Evolutionary conservation across 1,140 invertebrate genomes (phyloP), one percentile per base, ranked within the genome.

Genomic region (Saccostrea glomerata): DNA sequence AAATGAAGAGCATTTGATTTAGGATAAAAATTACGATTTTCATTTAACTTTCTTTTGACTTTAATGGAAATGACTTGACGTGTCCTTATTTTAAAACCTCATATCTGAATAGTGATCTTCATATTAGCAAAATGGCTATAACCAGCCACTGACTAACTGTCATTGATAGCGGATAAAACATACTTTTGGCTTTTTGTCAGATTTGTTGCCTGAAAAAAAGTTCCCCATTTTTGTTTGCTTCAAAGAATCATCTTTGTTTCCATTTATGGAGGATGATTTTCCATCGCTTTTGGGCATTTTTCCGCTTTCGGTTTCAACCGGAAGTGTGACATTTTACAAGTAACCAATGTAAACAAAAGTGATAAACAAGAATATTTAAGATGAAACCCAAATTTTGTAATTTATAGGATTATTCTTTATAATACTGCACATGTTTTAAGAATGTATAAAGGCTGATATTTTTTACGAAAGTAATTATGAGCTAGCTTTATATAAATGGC

Each of bases 181-280:
- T 84, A 56, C 77, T 2, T 47, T 82, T 0, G 56, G 63, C 84
- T 66, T 83, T 58, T 87, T 87, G 47, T 47, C 85, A 66, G 23
- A n/a, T 54, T 88, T 88, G 17, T 55, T 55, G 6, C 60, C 77
- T 63, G 54, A 82, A 15, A 86, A 20, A 63, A 54, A 82, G 25
- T 86, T 86, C 15, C 89, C 89, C 89, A 90, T 90, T 83, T 36
- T 87, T n/a, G 88, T 90, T 77, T 88, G 87, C n/a, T 86, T 90
- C 55, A 84, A 84, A 17, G 20, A 17, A 47, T 82, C 77, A 82
- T 17, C 9, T 54, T n/a, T 9, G 17, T 54, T 23, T 84, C 47
- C 12, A 9, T 84, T 56, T 17, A 20, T 47, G 13, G 82, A 84
- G 12, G 40, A n/a, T 54, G 36, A 54, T 2, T n/a, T 47, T 40